phyloP scores from a whole-genome alignment of 1,140 invertebrate genomes.

The Helicoverpa zea region DNA sequence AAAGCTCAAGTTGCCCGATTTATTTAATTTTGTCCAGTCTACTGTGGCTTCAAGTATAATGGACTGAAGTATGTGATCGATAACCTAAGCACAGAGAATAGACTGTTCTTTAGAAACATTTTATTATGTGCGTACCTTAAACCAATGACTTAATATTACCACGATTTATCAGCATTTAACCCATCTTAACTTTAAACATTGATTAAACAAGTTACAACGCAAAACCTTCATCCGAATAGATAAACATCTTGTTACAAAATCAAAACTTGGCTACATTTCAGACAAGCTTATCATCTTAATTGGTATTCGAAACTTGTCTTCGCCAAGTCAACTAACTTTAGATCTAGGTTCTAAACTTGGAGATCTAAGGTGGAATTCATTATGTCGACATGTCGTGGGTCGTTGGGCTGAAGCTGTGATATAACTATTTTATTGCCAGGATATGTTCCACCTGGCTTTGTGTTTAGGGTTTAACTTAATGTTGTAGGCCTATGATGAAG shows the following conservation, averaged over 20 bases:
- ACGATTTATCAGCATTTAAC: no score
- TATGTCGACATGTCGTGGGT: background rate
- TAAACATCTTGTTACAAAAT: background rate
- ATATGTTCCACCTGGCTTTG: background rate
- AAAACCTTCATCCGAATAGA: no score
- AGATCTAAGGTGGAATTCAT: background rate
- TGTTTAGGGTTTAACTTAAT: background rate
- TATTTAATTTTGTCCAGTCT: no score
- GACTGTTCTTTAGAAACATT: no score
- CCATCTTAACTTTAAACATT: no score
- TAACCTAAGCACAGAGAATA: no score
- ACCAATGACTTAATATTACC: no score
- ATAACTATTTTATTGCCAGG: background rate
- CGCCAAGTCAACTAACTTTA: conserved; percentile 18
- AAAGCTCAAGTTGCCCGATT: no score
- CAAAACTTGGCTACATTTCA: background rate
- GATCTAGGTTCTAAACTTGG: conserved; percentile 1
- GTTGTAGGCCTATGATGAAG: background rate
- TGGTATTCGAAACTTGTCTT: conserved; percentile 1
- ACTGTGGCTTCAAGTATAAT: no score
- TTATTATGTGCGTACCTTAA: no score
- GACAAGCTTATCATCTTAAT: conserved; percentile 2
- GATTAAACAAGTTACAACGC: no score
- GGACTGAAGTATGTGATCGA: no score
- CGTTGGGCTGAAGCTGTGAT: background rate